phyloP scores from a whole-genome alignment of 2,113 vertebrate species.

The Thamnaconus septentrionalis region DNA sequence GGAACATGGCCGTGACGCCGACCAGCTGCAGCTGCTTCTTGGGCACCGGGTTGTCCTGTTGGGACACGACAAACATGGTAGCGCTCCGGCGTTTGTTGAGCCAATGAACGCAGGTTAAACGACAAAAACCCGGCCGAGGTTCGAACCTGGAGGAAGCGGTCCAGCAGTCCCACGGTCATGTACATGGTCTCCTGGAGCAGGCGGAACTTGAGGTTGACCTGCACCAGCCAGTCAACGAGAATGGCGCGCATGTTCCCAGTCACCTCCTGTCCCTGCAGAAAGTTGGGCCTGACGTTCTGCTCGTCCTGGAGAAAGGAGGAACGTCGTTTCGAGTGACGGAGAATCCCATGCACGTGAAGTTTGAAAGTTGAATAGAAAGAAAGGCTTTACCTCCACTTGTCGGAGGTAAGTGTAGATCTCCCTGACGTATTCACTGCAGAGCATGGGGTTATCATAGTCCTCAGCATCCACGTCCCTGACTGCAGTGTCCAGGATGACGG shows the following conservation, averaged over 20 bases:
- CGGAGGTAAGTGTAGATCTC: constrained; percentile 85
- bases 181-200: constrained; percentile 89
- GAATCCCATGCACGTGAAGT: not conserved
- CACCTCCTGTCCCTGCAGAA: constrained; percentile 79
- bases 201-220: constrained; percentile 81
- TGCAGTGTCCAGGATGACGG: constrained; percentile 74
- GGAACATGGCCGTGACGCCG: constrained; percentile 85
- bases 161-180: constrained; percentile 83
- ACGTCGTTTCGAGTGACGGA: not conserved
- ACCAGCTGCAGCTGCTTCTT: constrained; percentile 84
- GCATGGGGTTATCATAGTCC: constrained; percentile 76
- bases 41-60: constrained; percentile 78
- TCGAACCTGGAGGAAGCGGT: constrained; percentile 86
- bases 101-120: not conserved
- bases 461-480: constrained; percentile 79
- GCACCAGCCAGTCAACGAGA: constrained; percentile 89
- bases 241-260: constrained; percentile 84
- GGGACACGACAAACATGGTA: not conserved
- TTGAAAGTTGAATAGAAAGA: too few species aligned
- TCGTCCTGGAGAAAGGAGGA: constrained; percentile 61
- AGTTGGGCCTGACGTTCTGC: constrained; percentile 74
- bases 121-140: not conserved
- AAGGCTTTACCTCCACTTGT: constrained; percentile 77
- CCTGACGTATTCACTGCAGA: constrained; percentile 84
- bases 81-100: too few species aligned